A percentile compares a stretch with the other conserved stretches of the same genome.
phyloP scores from a whole-genome alignment of 2,797 vertebrate species.

The Acanthurus lineatus region DNA sequence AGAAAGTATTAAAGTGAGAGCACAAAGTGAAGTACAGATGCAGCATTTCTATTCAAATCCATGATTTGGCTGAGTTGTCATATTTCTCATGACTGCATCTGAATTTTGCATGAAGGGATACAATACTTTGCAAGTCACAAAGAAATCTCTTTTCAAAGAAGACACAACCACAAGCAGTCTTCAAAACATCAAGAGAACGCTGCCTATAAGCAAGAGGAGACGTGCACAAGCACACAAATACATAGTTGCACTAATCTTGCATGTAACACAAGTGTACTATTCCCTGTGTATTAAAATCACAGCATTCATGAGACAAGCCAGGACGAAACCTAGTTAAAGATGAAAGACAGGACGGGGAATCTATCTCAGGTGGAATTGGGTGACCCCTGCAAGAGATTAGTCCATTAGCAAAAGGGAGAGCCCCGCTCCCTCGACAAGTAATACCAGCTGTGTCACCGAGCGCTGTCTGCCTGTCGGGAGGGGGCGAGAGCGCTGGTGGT shows the following conservation, averaged over 20 bases:
- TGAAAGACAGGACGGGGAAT: conserved; percentile 58
- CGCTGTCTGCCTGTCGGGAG: conserved; percentile 62
- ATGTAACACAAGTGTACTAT: conserved; percentile 45
- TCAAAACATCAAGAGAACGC: conserved; percentile 52
- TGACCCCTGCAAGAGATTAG: conserved; percentile 76
- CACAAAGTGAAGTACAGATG: conserved; percentile 35
- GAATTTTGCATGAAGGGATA: conserved; percentile 75
- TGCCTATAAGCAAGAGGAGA: conserved; percentile 54
- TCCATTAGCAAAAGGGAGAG: conserved; percentile 80
- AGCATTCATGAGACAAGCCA: conserved; percentile 47
- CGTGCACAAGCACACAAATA: conserved; percentile 50
- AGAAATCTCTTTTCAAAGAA: conserved; percentile 60
- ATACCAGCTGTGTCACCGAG: conserved; percentile 84
- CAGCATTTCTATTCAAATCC: conserved; percentile 63
- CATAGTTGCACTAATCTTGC: conserved; percentile 32
- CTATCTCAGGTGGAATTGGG: conserved; percentile 78
- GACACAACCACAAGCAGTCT: too few relatives aligned
- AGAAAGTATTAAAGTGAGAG: conserved; percentile 27
- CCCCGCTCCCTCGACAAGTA: conserved; percentile 80
- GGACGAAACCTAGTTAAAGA: conserved; percentile 67
- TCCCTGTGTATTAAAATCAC: conserved; percentile 40
- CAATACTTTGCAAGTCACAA: conserved; percentile 69
- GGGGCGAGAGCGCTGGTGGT: conserved; percentile 27
- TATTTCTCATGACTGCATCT: conserved; percentile 62
- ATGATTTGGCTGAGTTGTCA: conserved; percentile 56